Base-by-base conservation (phyloP, 2,888 invertebrate species). In the Epinotia ramella region DNA sequence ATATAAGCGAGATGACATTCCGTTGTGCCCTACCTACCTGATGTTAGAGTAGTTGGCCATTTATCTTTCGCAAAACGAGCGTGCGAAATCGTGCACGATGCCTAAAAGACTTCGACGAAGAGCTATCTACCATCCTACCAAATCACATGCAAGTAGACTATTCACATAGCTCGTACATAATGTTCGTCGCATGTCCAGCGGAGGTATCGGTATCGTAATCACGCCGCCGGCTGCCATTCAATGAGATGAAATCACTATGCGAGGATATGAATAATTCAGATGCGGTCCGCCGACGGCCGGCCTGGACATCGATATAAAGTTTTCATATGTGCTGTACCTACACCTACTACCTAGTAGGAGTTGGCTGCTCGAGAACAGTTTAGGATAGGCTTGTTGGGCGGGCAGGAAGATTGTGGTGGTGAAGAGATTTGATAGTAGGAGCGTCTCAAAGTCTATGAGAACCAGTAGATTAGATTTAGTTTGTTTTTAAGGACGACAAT, bases 211-310 rank as follows among this genome's bases (percentile, higher is more conserved):
- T 94, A 86, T 90, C 93, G 93, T 92, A 93, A 92, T 93, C 91
- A 92, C 92, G 76, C 73, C 77, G 78, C 86, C 88, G 90, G 84
- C 88, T 85, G 85, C 89, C 89, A 90, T 92, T 94, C 93, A 94
- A 94, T 94, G 93, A 93, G 93, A 93, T 93, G 92, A 93, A 94
- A 94, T 94, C 94, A 93, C 94, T 93, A 93, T 93, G 94, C 91
- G 92, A 89, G 89, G 82, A 83, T 88, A 94, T 94, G 94, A 94
- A 94, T 94, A 90, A 94, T 94, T 93, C 93, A 94, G 88, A 87
- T 90, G 92, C 87, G 91, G 89, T 89, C 82, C 85, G 84, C 80
- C 79, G 77, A 77, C 80, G 78, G 77, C 44, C 79, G 79, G 77
- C 76, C 81, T 81, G 82, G 84, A 85, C 87, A 88, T 87, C 85